These are phyloP conservation scores for Castor canadensis DNA, from an alignment of 2,113 vertebrate genomes.

Conservation along the genomic window DNA sequence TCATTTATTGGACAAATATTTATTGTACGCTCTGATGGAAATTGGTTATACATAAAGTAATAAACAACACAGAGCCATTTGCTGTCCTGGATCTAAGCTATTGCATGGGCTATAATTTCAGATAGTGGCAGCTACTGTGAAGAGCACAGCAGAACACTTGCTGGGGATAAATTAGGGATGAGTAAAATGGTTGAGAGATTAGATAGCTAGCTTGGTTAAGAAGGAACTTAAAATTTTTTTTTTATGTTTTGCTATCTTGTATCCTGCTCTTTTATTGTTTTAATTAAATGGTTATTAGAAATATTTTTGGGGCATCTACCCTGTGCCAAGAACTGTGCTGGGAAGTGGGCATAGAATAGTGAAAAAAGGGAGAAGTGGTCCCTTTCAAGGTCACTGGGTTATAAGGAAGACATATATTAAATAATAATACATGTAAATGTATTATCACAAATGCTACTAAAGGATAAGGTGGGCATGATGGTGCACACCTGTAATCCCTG, in stretches of 20 bases:
- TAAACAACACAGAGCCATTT: not conserved
- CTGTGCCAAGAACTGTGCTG: not conserved
- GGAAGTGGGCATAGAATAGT: not conserved
- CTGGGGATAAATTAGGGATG: not conserved
- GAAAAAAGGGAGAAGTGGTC: not conserved
- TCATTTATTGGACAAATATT: not conserved
- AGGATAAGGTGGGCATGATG: too few relatives aligned
- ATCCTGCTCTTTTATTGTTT: not conserved
- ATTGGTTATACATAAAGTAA: not conserved
- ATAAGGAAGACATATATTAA: not conserved
- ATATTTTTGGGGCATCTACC: not conserved
- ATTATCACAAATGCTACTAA: not conserved
- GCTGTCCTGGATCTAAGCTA: not conserved
- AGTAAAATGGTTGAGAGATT: not conserved
- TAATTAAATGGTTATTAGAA: not conserved
- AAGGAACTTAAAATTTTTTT: not conserved
- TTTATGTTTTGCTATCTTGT: not conserved
- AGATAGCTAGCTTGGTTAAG: not conserved
- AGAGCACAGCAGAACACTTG: not conserved
- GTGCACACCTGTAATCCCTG: too few relatives aligned
- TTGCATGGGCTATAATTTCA: not conserved
- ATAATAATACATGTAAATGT: not conserved
- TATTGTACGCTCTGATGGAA: not conserved
- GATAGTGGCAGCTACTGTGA: not conserved
- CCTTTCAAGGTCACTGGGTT: not conserved